A percentile compares a stretch with the other conserved stretches of the same genome.
Conservation (phyloP, 2,888 invertebrate genomes). For the Smittia aterrima region DNA sequence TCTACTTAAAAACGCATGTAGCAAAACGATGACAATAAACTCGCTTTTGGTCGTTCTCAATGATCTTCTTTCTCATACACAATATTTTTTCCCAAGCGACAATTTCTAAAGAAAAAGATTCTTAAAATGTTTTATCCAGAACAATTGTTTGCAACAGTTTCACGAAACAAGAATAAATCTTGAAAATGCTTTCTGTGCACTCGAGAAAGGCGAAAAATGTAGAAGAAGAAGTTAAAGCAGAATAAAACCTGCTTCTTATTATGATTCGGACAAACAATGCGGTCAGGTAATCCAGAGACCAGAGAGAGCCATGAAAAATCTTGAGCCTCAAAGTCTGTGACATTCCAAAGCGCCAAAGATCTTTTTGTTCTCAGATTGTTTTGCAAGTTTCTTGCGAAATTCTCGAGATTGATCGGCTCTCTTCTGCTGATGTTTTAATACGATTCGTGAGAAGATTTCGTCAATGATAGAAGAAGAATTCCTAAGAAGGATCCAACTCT, state of each 20-base stretch:
- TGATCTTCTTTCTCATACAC: conserved; percentile 14
- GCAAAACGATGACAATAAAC: conserved; percentile 6
- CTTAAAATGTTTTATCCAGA: conserved; percentile 13
- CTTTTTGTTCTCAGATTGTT: neutral
- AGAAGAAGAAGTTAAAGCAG: neutral
- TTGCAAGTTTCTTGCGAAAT: neutral
- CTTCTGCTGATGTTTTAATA: neutral
- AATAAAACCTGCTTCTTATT: conserved; percentile 26
- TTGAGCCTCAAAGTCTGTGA: conserved; percentile 33
- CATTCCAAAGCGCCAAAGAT: conserved; percentile 35
- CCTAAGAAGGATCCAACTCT: too few species aligned
- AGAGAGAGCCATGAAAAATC: conserved; percentile 35
- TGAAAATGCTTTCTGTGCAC: neutral
- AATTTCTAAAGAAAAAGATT: conserved; percentile 29
- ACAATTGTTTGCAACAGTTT: conserved; percentile 21
- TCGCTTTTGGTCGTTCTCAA: neutral
- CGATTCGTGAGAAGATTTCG: neutral
- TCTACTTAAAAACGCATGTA: conserved; percentile 32
- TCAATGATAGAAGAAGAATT: too few species aligned
- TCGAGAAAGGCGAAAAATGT: neutral
- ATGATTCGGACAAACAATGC: conserved; percentile 37
- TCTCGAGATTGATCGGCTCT: neutral
- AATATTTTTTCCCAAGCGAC: conserved; percentile 26
- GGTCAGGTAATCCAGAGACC: conserved; percentile 40
- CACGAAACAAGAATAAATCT: conserved; percentile 5